Evolutionary conservation across 2,888 invertebrate genomes (phyloP), one percentile per base, ranked within the genome.

Genomic region (Lampropteryx suffumata): DNA sequence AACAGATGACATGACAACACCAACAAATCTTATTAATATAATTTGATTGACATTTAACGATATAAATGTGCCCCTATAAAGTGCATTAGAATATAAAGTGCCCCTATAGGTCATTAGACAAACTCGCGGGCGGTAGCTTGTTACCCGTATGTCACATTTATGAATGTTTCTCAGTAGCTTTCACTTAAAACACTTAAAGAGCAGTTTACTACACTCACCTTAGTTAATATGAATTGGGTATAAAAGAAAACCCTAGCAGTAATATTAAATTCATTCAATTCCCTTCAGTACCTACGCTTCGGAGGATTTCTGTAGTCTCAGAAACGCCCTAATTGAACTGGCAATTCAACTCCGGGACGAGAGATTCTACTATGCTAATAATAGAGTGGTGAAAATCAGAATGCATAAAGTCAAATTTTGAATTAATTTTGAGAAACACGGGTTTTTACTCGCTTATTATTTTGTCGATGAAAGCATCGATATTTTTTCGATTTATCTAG

Each of bases 201-300:
- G n/a, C 39, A 39, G 14, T 7, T 41, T 32, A 41, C n/a, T 21
- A 41, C 41, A 32, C 30, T 40, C 40, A 40, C 17, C 21, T 5
- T n/a, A 33, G 33, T 33, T 42, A 33, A 36, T 28, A 36, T 24
- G 39, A 14, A 39, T 9, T 11, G 14, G 32, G 26, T 12, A 26
- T 32, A 46, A 37, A 46, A 39, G 32, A 37, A 29, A 6, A 26
- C 13, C 29, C 11, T 46, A 9, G 29, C 30, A 21, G 21, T 40
- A 28, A 40, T 47, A 47, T 47, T 40, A 47, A 47, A 47, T 48
- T 47, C 48, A 41, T 41, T 41, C 35, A 36, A 48, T 48, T 36
- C 41, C 33, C 37, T 27, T 29, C 36, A 9, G 21, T 27, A 30
- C n/a, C n/a, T n/a, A n/a, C 35, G 11, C 17, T 28, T 32, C 14